A percentile compares a stretch with the other conserved stretches of the same genome.
Conservation (phyloP, 2,797 vertebrate genomes). For the Crenuchus spilurus region DNA sequence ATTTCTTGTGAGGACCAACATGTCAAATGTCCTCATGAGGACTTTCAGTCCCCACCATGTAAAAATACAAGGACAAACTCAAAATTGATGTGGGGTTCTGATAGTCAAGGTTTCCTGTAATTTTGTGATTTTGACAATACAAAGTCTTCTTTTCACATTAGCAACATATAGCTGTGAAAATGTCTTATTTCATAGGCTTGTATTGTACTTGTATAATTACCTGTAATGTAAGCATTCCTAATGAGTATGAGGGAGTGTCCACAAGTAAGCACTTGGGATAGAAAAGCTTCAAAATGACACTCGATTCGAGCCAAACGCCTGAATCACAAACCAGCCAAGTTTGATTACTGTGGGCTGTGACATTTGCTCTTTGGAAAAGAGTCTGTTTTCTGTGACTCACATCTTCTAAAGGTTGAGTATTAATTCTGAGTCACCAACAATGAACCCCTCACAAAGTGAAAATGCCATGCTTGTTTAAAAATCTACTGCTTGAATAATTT, state of each 20-base stretch:
- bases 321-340: conserved; percentile 30
- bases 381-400: conserved; percentile 36
- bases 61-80: too few relatives aligned
- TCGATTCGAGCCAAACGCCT: conserved; percentile 13
- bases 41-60: too few relatives aligned
- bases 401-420: conserved; percentile 34
- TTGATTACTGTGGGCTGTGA: conserved; percentile 33
- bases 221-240: neutral
- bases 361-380: conserved; percentile 45
- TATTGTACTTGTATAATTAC: neutral
- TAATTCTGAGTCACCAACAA: conserved; percentile 28
- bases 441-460: conserved; percentile 21
- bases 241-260: neutral
- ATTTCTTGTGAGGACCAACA: too few relatives aligned
- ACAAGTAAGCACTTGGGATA: conserved; percentile 19
- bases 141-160: too few relatives aligned
- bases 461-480: conserved; percentile 27
- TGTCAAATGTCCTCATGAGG: too few relatives aligned
- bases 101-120: too few relatives aligned
- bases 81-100: too few relatives aligned
- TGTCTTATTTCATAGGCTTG: too few relatives aligned
- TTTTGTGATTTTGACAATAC: too few relatives aligned
- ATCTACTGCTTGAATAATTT: conserved; percentile 10
- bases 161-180: too few relatives aligned
- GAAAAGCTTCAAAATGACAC: neutral